Evolutionary conservation across 1,140 invertebrate genomes (phyloP), one percentile per base, ranked within the genome.

Genomic region (Tetranychus urticae): DNA sequence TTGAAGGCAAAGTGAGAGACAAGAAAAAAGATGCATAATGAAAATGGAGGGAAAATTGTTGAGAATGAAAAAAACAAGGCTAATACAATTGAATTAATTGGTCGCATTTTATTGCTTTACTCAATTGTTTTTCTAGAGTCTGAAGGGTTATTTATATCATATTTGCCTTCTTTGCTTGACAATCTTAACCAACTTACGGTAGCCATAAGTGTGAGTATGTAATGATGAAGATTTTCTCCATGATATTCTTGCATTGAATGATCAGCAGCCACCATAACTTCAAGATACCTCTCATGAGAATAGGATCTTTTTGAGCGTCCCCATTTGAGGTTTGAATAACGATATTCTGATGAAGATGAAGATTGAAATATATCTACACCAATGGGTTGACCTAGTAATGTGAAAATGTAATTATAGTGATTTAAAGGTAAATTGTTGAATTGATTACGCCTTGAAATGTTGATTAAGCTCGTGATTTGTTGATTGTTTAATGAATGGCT

Each of bases 211-310:
- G 82, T 85, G 36, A 88, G 74, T 61, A 89, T 79, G 68, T 89
- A 89, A 57, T 77, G 71, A 58, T 77, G 73, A 3, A 86, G 71
- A 58, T 73, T 70, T 31, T 71, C 69, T 8, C 76, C 76, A 67
- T 89, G 85, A 68, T 85, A 88, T 31, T 78, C 71, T 1, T 77
- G 69, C 86, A 89, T 88, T 67, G 80, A 83, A 13, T 72, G 70
- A 69, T 89, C 86, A 36, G 84, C 83, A 3, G 85, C 84, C 7
- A 88, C 78, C 71, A 87, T 76, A 39, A 87, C 77, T 72, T 88
- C 85, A 45, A 88, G 77, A 66, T 80, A 82, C 69, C 83, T 81
- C 64, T 82, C 78, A 65, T 76, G 75, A 14, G 80, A 76, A 37
- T 61, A 60, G 3, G 68, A 70, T 23, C 69, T 42, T 54, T 63